A percentile compares a stretch with the other conserved stretches of the same genome.
phyloP scores from a whole-genome alignment of 1,140 invertebrate species.

The Mercenaria mercenaria region DNA sequence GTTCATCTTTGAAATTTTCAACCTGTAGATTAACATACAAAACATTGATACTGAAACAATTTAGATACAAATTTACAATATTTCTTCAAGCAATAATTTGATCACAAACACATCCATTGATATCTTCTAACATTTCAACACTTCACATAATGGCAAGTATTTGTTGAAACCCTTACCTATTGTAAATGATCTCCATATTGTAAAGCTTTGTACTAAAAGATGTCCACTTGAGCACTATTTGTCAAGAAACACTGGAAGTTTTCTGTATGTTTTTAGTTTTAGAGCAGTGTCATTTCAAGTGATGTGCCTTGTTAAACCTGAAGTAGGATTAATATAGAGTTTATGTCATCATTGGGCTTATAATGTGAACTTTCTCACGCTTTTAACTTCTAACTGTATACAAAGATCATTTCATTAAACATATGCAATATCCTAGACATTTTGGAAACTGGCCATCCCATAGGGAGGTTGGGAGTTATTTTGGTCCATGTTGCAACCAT shows the following conservation, averaged over 20 bases:
- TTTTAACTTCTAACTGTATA: slow-evolving; percentile 1
- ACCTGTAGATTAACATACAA: no score
- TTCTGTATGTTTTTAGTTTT: background rate
- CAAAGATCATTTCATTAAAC: slow-evolving; percentile 39
- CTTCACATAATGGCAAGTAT: slow-evolving; percentile 16
- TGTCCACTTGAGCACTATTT: slow-evolving; percentile 43
- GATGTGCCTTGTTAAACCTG: slow-evolving; percentile 33
- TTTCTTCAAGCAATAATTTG: slow-evolving; percentile 3
- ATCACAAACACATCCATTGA: slow-evolving; percentile 24
- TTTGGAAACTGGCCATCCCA: slow-evolving; percentile 26
- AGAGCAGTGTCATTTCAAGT: slow-evolving; percentile 40
- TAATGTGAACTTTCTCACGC: slow-evolving; percentile 57
- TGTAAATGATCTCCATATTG: slow-evolving; percentile 25
- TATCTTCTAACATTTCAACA: slow-evolving; percentile 13
- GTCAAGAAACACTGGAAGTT: slow-evolving; percentile 26
- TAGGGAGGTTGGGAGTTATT: slow-evolving; percentile 15
- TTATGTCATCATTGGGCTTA: slow-evolving; percentile 47
- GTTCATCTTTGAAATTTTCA: no score
- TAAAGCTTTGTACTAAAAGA: background rate
- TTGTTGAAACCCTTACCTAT: slow-evolving; percentile 52
- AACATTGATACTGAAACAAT: no score
- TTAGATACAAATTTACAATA: slow-evolving; percentile 1
- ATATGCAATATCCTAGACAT: background rate
- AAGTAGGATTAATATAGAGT: slow-evolving; percentile 60
- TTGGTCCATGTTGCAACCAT: slow-evolving; percentile 39